Evolutionary conservation across 92 coral and sea anemone species (phyloP).

Genomic region (Palythoa caribaeorum): DNA sequence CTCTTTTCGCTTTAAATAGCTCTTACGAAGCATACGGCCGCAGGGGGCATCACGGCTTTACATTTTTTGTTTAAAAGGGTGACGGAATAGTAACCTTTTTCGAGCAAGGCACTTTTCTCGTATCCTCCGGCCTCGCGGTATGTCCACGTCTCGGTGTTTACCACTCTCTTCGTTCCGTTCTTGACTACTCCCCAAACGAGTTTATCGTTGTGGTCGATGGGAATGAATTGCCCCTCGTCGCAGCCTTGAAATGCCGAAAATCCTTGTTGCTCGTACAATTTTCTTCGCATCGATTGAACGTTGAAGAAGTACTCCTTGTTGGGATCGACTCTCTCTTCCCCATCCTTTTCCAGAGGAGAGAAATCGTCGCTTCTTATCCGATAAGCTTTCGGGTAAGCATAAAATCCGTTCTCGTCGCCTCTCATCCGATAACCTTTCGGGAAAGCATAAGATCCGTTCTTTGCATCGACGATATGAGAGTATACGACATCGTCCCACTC

Average conservation of each 20-base stretch:
- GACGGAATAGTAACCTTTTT: not conserved
- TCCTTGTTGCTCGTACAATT: not conserved
- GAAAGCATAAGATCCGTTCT: too few species aligned
- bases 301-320: too few species aligned
- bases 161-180: not conserved
- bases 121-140: not conserved
- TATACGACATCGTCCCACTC: too few species aligned
- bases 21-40: too few species aligned
- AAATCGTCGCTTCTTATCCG: too few species aligned
- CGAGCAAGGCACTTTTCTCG: not conserved
- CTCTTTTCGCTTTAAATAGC: too few species aligned
- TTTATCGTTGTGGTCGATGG: too few species aligned
- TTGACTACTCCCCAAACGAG: not conserved
- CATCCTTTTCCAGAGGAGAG: not conserved
- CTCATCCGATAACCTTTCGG: too few species aligned
- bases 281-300: not conserved
- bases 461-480: too few species aligned
- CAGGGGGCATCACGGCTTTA: too few species aligned
- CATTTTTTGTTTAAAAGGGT: not conserved
- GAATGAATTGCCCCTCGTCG: not conserved
- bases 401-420: too few species aligned
- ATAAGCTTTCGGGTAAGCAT: too few species aligned
- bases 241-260: not conserved
- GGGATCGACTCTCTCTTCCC: not conserved
- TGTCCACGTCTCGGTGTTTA: not conserved